phyloP scores from a whole-genome alignment of 2,113 vertebrate genomes.

The Mormyrus iriodes region DNA sequence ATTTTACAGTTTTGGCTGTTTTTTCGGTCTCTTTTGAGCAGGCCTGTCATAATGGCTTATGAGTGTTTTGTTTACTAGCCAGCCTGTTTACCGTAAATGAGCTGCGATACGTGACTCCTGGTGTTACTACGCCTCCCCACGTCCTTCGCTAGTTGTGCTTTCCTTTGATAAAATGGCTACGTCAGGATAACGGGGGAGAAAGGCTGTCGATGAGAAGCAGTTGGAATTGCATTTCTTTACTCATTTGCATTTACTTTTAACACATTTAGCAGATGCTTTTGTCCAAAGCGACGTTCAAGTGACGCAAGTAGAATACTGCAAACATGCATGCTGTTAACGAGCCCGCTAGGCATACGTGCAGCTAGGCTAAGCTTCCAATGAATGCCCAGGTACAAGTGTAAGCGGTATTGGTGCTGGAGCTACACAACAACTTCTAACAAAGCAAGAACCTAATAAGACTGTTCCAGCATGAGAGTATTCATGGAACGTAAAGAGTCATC shows the following conservation, averaged over 20 bases:
- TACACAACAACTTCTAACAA: background rate
- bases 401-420: background rate
- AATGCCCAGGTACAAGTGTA: background rate
- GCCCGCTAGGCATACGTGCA: background rate
- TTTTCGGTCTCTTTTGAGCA: background rate
- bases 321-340: background rate
- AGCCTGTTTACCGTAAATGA: background rate
- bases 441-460: background rate
- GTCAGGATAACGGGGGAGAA: background rate
- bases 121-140: background rate
- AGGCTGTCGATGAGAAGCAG: background rate
- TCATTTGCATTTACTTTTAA: background rate
- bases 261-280: background rate
- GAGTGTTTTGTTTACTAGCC: background rate
- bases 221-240: background rate
- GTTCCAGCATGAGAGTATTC: background rate
- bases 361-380: background rate
- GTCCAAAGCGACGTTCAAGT: background rate
- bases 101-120: background rate
- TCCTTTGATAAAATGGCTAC: background rate
- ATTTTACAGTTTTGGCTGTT: background rate
- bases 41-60: background rate
- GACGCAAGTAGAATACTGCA: background rate
- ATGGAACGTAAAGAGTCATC: background rate
- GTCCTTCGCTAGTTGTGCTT: background rate